Base-by-base conservation (phyloP, 2,113 vertebrate species). In the Pseudolaguvia tuberculata region DNA sequence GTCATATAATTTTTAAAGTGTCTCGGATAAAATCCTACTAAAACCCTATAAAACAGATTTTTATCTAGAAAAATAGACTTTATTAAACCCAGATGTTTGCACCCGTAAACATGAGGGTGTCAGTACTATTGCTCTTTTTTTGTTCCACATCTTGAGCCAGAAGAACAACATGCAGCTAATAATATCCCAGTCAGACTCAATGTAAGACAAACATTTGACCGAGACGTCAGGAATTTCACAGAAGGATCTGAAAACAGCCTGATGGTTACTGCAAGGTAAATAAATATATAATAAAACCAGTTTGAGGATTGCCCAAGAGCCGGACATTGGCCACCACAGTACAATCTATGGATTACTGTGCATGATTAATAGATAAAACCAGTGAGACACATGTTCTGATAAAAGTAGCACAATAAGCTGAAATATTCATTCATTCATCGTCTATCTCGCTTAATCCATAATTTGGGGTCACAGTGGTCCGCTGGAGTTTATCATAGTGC, bases 111-210 rank as follows among this genome's bases (percentile, higher is more conserved):
- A 51, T 4, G 31, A 70, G 29, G 48, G 75, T 77, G 67, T 70
- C 23, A 62, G 76, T 62, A 57, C 61, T 20, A 45, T 56, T 51
- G 52, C 11, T 15, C 42, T 65, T 23, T 65, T 25, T 65, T 71
- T 72, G 55, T 72, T 73, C 58, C 52, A 74, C 57, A 15, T 57
- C 81, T 81, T 47, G 55, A 84, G 71, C 47, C 58, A 73, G 78
- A 84, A 84, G 71, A 72, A 87, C 80, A 88, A 84, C 85, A 86
- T 74, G 81, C 79, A 78, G 52, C 82, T 88, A 89, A 89, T 88
- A 88, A 91, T 86, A 90, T 75, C 83, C 86, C 78, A 81, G 79
- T 80, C 82, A 78, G 70, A 82, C 84, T 79, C 85, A 88, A 89
- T 88, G 89, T 86, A 86, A 85, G 86, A 82, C 81, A 72, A 83